These are phyloP conservation scores for Homarus gammarus DNA, from an alignment of 2,888 invertebrate genomes.

Conservation along the genomic window DNA sequence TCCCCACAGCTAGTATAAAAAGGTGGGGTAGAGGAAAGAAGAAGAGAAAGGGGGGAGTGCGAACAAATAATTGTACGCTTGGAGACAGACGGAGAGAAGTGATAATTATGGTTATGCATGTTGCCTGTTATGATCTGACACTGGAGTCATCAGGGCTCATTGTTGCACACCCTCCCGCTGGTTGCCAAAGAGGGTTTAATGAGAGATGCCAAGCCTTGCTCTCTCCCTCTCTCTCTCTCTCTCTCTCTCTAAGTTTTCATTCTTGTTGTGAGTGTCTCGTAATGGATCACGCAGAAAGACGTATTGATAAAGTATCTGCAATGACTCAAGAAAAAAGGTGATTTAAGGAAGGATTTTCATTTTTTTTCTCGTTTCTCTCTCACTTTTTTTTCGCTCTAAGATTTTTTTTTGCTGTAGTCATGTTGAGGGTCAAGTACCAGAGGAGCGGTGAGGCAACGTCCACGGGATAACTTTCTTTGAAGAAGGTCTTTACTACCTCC, in stretches of 20 bases:
- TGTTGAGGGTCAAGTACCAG: too few relatives aligned
- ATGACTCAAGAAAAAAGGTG: too few relatives aligned
- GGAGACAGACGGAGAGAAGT: conserved; percentile 45
- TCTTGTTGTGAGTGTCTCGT: background rate
- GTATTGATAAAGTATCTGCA: background rate
- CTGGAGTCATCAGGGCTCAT: conserved; percentile 36
- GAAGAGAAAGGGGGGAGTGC: conserved; percentile 1
- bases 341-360: too few relatives aligned
- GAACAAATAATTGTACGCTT: conserved; percentile 35
- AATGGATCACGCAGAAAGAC: background rate
- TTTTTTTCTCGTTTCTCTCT: too few relatives aligned
- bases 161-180: background rate
- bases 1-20: background rate
- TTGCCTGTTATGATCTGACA: conserved; percentile 43
- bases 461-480: too few relatives aligned
- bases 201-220: too few relatives aligned
- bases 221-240: too few relatives aligned
- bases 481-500: too few relatives aligned
- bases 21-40: background rate
- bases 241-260: too few relatives aligned
- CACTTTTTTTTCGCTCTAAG: too few relatives aligned
- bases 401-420: too few relatives aligned
- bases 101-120: conserved; percentile 61
- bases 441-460: too few relatives aligned
- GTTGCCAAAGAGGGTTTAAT: conserved; percentile 23